Percentiles rank a stretch among this genome's conserved stretches.
Conservation (phyloP, 1,140 invertebrate genomes). For the Euwallacea fornicatus region DNA sequence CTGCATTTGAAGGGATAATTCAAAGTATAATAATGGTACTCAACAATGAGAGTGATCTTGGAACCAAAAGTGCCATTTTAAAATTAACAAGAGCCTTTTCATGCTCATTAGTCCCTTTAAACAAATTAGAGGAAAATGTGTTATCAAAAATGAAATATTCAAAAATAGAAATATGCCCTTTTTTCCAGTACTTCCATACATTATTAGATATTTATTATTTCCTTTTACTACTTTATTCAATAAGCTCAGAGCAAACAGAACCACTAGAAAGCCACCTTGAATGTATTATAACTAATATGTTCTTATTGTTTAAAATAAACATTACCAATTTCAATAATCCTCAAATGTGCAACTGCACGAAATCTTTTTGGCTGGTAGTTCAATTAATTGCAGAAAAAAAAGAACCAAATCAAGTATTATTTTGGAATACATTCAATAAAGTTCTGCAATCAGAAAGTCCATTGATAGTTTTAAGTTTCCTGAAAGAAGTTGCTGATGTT, state of each 20-base stretch:
- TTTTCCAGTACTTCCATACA: conserved; percentile 46
- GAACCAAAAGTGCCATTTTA: conserved; percentile 22
- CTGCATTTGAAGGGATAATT: conserved; percentile 34
- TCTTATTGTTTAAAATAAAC: conserved; percentile 33
- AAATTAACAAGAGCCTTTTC: conserved; percentile 30
- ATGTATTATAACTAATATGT: conserved; percentile 39
- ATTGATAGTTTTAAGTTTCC: conserved; percentile 34
- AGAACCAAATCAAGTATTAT: conserved; percentile 20
- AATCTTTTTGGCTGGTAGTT: conserved; percentile 39
- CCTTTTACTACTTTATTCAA: conserved; percentile 34
- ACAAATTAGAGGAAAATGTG: conserved; percentile 34
- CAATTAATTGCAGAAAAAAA: conserved; percentile 37
- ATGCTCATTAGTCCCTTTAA: conserved; percentile 23
- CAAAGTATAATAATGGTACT: conserved; percentile 26
- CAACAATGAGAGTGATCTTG: conserved; percentile 17
- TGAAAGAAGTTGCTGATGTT: conserved; percentile 39
- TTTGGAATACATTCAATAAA: conserved; percentile 44
- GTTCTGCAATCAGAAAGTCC: conserved; percentile 34
- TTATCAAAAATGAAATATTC: conserved; percentile 36
- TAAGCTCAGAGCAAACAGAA: conserved; percentile 24
- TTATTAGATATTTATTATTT: conserved; percentile 44
- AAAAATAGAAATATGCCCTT: conserved; percentile 30
- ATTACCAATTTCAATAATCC: conserved; percentile 32
- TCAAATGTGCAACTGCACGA: conserved; percentile 41
- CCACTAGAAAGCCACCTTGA: conserved; percentile 31